Percentiles rank a stretch among this genome's conserved stretches.
Evolutionary conservation across 2,888 invertebrate genomes (phyloP).

Genomic region (Nipponacmea schrenckii): DNA sequence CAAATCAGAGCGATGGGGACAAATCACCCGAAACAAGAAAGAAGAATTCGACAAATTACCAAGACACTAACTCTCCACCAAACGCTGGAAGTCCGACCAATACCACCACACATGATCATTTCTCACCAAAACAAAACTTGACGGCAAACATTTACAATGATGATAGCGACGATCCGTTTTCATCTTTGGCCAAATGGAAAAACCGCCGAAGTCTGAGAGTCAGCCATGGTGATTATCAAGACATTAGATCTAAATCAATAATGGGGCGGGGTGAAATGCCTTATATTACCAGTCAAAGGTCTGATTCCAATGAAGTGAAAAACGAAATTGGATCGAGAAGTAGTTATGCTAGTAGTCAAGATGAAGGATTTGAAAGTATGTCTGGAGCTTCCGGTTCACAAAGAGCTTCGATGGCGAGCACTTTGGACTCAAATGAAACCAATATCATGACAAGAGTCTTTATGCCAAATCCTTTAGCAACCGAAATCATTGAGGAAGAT

Average conservation of each 20-base stretch:
- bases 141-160: not conserved
- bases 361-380: constrained; percentile 66
- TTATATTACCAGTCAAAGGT: not conserved
- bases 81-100: not conserved
- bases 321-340: constrained; percentile 55
- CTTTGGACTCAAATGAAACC: constrained; percentile 56
- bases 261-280: not conserved
- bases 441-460: constrained; percentile 10
- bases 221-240: constrained; percentile 9
- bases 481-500: constrained; percentile 34
- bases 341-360: constrained; percentile 54
- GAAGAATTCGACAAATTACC: constrained; percentile 32
- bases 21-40: constrained; percentile 47
- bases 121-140: not conserved
- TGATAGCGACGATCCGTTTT: not conserved
- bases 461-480: not conserved
- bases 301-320: constrained; percentile 39
- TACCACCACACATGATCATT: not conserved
- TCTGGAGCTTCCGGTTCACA: constrained; percentile 51
- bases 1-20: constrained; percentile 49
- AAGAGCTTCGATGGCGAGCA: constrained; percentile 64
- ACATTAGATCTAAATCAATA: not conserved
- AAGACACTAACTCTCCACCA: constrained; percentile 18
- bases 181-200: not conserved
- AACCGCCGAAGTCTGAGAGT: not conserved